Evolutionary conservation across 2,797 vertebrate genomes (phyloP), one percentile per base, ranked within the genome.

Genomic region (Sus cebifrons): DNA sequence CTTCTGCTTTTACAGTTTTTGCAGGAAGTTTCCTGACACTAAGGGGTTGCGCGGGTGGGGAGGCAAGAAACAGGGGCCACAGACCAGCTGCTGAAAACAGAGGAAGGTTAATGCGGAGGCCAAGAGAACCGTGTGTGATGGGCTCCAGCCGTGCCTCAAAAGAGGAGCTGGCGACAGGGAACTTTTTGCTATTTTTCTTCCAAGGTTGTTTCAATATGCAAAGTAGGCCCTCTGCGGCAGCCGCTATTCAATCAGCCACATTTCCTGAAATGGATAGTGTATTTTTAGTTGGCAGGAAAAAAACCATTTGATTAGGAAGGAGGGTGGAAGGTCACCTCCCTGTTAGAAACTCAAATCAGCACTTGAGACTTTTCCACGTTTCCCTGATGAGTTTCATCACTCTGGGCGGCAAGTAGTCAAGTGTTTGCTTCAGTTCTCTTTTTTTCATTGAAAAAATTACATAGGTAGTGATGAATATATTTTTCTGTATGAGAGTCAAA

Each of bases 231-330:
- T 83, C 9, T 0, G 36, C 15, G 4, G 56, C 74, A 49, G 85
- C 75, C 90, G 94, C 92, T 91, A 8, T 71, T 96, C 74, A 79
- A 25, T 95, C 58, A 84, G 29, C 36, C 56, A 29, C 27, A 25
- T 49, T 93, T 90, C 77, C 87, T 90, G 79, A 96, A 82, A 52
- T 54, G 56, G 62, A 14, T 20, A 40, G 52, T 17, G 40, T 94
- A 96, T 94, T 95, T 95, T 94, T 95, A 95, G 89, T 92, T 92
- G 83, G 52, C 58, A 81, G 56, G 29, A n/a, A 83, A 74, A 40
- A 58, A 68, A 73, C 27, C 83, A 6, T 11, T 75, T 82, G 91
- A 86, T 94, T 85, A 91, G 78, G 54, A 94, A 94, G 74, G 83
- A 91, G 65, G n/a, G 29, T 85, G 75, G 75, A 89, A 95, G 86